Evolutionary conservation across 2,113 vertebrate species (phyloP), one percentile per base, ranked within the genome.

Genomic region (Thomomys bottae): DNA sequence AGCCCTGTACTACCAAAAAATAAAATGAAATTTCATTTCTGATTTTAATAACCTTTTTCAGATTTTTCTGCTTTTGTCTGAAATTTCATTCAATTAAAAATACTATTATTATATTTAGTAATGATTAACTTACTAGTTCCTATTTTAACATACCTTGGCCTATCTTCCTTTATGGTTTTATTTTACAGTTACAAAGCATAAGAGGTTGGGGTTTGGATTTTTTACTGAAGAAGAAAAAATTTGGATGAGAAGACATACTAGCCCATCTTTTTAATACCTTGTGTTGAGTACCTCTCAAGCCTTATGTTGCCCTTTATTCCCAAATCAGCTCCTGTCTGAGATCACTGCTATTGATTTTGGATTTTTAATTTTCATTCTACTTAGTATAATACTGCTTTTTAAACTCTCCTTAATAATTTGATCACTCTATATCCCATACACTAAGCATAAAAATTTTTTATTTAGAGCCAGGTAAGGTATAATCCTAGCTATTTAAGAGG

Each of bases 101-200:
- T 70, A 40, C 66, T 92, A 42, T 20, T 24, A 64, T 40, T 89
- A 45, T 61, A 72, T 85, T 54, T 90, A n/a, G 8, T 42, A 80
- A 40, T 78, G 42, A 83, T 71, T 82, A 78, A 59, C 28, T 79
- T 89, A 49, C 70, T 63, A 85, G 6, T 93, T 89, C 7, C 28
- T 66, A 6, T 49, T 77, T 94, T 91, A 87, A 63, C 18, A 14
- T 81, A 40, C 45, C 84, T 67, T 84, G 66, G 85, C 15, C 24
- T 88, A 2, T 84, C 20, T 89, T 71, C 68, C 79, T 89, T 21
- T 76, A 0, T 91, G 54, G 82, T 63, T 93, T 93, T 90, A 61
- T 81, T 78, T 42, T 84, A 67, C 30, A 95, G 71, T 38, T 77
- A 42, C 24, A 89, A 54, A 71, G 20, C 38, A 90, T 66, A 76